A percentile compares a stretch with the other conserved stretches of the same genome.
Evolutionary conservation across 2,888 invertebrate genomes (phyloP).

Genomic region (Rhagophthalmus giganteus): DNA sequence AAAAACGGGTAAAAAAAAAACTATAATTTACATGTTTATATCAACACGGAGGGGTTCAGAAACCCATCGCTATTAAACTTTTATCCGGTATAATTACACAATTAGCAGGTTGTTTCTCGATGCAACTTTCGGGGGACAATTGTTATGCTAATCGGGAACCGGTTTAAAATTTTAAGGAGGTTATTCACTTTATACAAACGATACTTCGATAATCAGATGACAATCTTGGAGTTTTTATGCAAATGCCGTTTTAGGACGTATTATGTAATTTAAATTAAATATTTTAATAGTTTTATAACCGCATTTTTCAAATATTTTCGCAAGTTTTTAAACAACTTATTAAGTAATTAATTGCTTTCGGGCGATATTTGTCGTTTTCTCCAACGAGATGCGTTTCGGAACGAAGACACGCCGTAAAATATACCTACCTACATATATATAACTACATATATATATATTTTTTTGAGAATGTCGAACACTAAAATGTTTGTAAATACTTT

Average conservation of each 20-base stretch:
- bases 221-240: constrained; percentile 29
- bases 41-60: constrained; percentile 17
- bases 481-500: too few relatives aligned
- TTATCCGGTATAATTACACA: constrained; percentile 47
- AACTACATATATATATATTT: too few relatives aligned
- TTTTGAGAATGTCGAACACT: too few relatives aligned
- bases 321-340: background rate
- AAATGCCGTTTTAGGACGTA: constrained; percentile 20
- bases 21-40: constrained; percentile 15
- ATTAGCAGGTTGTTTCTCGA: constrained; percentile 55
- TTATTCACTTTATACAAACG: constrained; percentile 50
- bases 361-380: too few relatives aligned
- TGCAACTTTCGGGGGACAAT: constrained; percentile 49
- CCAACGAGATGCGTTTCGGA: too few relatives aligned
- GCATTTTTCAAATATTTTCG: background rate
- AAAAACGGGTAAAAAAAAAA: constrained; percentile 7
- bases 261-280: constrained; percentile 49
- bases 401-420: too few relatives aligned
- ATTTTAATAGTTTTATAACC: constrained; percentile 41
- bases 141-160: constrained; percentile 56
- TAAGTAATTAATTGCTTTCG: background rate
- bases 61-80: constrained; percentile 15
- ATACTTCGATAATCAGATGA: constrained; percentile 28
- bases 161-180: constrained; percentile 54
- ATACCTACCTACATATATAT: too few relatives aligned